Conservation (phyloP, 2,888 invertebrate species). For the Phengaris alcon region DNA sequence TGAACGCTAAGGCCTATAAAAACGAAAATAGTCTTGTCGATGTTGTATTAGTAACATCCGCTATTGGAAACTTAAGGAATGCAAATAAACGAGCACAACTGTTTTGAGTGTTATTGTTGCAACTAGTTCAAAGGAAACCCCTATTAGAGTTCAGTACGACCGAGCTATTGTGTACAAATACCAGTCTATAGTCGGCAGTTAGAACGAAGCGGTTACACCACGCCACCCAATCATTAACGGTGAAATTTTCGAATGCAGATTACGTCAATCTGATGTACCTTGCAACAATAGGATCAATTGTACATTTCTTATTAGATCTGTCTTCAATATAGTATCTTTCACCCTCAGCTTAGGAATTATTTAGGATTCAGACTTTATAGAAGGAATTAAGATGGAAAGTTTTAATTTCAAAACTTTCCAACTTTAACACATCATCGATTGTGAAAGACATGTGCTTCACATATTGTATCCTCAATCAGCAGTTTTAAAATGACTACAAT, state of each 20-base stretch:
- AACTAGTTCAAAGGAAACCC: conserved; percentile 70
- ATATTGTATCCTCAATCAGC: too few relatives aligned
- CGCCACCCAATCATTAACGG: conserved; percentile 26
- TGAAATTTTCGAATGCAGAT: conserved; percentile 21
- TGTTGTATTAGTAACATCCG: conserved; percentile 30
- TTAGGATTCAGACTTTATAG: too few relatives aligned
- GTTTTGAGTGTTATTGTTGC: conserved; percentile 46
- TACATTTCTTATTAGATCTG: not conserved
- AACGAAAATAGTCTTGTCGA: not conserved
- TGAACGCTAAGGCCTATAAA: not conserved
- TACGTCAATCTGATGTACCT: conserved; percentile 3
- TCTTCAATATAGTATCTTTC: too few relatives aligned
- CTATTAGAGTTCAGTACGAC: conserved; percentile 65
- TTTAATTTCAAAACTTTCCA: too few relatives aligned
- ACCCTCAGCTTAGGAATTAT: too few relatives aligned
- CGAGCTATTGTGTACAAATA: conserved; percentile 59
- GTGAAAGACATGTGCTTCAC: too few relatives aligned
- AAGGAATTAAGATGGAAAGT: too few relatives aligned
- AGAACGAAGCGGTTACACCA: conserved; percentile 42
- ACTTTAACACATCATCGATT: too few relatives aligned
- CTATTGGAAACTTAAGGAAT: conserved; percentile 32
- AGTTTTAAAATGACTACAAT: too few relatives aligned
- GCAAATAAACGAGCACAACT: conserved; percentile 34
- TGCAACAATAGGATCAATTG: conserved; percentile 5
- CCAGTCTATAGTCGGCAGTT: conserved; percentile 55